Percentiles rank a stretch among this genome's conserved stretches.
Evolutionary conservation across 2,113 vertebrate species (phyloP).

Genomic region (Cervus canadensis): DNA sequence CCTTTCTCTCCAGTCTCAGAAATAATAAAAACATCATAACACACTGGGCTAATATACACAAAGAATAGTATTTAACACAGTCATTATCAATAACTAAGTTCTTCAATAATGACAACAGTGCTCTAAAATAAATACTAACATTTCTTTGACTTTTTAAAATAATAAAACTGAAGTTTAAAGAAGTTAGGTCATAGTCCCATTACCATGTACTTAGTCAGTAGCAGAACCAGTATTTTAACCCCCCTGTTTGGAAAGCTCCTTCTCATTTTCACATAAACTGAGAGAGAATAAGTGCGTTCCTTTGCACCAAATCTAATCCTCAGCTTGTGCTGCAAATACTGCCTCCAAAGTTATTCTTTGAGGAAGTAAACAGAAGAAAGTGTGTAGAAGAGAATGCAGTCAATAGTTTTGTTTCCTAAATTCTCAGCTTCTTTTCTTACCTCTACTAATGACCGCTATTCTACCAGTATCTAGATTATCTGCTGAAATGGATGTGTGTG

Average conservation of each 20-base stretch:
- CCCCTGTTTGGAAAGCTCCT: not conserved
- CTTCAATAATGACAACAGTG: not conserved
- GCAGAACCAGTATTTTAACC: not conserved
- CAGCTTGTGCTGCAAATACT: accelerated
- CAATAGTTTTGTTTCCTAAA: not conserved
- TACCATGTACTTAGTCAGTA: not conserved
- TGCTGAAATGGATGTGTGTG: not conserved
- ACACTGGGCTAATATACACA: not conserved
- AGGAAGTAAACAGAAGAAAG: not conserved
- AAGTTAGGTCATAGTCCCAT: not conserved
- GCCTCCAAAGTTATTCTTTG: not conserved
- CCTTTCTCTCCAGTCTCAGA: not conserved
- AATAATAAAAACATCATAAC: not conserved
- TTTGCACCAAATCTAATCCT: not conserved
- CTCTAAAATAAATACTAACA: not conserved
- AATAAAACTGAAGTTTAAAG: not conserved
- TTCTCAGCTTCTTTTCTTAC: not conserved
- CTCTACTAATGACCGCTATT: not conserved
- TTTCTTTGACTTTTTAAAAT: not conserved
- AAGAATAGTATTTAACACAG: not conserved
- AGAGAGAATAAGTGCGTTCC: not conserved
- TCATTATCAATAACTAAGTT: not conserved
- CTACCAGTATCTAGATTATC: not conserved
- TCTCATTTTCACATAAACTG: not conserved
- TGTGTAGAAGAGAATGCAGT: not conserved